Conservation (phyloP, 1,140 invertebrate species). For the Vollenhovia emeryi region DNA sequence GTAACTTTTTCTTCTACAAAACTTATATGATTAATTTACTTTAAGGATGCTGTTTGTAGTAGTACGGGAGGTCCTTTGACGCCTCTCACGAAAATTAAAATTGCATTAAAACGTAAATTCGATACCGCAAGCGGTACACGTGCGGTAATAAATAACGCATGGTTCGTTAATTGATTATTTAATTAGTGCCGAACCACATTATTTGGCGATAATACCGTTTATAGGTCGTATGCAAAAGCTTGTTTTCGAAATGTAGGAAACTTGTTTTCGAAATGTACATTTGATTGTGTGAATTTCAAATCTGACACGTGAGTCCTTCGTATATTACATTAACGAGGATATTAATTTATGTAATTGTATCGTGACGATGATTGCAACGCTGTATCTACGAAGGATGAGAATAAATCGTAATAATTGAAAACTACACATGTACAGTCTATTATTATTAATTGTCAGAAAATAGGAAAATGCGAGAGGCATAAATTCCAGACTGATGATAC, state of each 20-base stretch:
- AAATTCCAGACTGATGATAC: not conserved
- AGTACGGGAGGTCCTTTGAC: not conserved
- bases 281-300: slow-evolving; percentile 30
- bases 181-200: slow-evolving; percentile 28
- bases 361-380: not conserved
- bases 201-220: slow-evolving; percentile 35
- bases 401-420: not conserved
- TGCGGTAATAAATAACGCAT: slow-evolving; percentile 17
- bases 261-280: slow-evolving; percentile 46
- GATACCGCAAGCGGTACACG: not conserved
- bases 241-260: slow-evolving; percentile 1
- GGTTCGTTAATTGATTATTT: slow-evolving; percentile 48
- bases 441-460: slow-evolving; percentile 1
- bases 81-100: not conserved
- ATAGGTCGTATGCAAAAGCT: slow-evolving; percentile 7
- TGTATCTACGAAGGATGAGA: not conserved
- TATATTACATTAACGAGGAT: slow-evolving; percentile 26
- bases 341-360: slow-evolving; percentile 37
- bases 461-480: not conserved
- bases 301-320: slow-evolving; percentile 7
- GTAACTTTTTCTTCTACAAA: not conserved
- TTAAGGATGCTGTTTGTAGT: not conserved
- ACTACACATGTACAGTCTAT: not conserved
- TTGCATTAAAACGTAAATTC: not conserved
- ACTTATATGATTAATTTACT: not conserved